Conservation (phyloP, 2,888 invertebrate genomes). For the Calameuta filiformis region DNA sequence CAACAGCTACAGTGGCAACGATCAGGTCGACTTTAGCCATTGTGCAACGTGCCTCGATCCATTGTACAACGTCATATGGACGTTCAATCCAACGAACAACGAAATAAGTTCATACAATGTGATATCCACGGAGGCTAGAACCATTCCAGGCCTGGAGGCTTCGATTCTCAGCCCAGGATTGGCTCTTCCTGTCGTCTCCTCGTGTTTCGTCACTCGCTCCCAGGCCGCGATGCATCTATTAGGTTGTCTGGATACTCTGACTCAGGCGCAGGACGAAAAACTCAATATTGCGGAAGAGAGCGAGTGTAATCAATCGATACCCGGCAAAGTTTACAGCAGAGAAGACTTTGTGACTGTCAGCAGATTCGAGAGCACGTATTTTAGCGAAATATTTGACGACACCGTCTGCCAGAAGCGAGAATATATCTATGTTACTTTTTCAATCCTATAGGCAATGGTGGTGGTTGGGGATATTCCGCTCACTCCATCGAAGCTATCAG, state of each 20-base stretch:
- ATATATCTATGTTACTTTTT: not conserved
- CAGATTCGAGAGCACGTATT: slow-evolving; percentile 83
- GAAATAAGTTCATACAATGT: slow-evolving; percentile 85
- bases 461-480: slow-evolving; percentile 98
- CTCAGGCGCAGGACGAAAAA: slow-evolving; percentile 80
- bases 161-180: slow-evolving; percentile 85
- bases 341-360: slow-evolving; percentile 87
- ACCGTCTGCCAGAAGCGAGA: too few relatives aligned
- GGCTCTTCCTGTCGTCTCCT: slow-evolving; percentile 79
- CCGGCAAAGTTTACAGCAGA: slow-evolving; percentile 75
- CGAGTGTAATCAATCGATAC: slow-evolving; percentile 67
- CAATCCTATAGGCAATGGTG: slow-evolving; percentile 77
- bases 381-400: not conserved
- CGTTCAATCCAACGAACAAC: slow-evolving; percentile 78
- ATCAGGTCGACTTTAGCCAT: slow-evolving; percentile 87
- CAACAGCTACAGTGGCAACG: slow-evolving; percentile 82
- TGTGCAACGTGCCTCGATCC: slow-evolving; percentile 89
- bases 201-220: slow-evolving; percentile 80
- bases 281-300: slow-evolving; percentile 68
- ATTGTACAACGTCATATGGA: slow-evolving; percentile 93
- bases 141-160: slow-evolving; percentile 63
- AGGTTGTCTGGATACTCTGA: slow-evolving; percentile 89
- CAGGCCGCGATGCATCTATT: slow-evolving; percentile 92
- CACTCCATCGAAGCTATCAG: slow-evolving; percentile 96
- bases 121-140: slow-evolving; percentile 78